These are phyloP conservation scores for Mellivora capensis DNA, from an alignment of 2,113 vertebrate species.

Conservation along the genomic window DNA sequence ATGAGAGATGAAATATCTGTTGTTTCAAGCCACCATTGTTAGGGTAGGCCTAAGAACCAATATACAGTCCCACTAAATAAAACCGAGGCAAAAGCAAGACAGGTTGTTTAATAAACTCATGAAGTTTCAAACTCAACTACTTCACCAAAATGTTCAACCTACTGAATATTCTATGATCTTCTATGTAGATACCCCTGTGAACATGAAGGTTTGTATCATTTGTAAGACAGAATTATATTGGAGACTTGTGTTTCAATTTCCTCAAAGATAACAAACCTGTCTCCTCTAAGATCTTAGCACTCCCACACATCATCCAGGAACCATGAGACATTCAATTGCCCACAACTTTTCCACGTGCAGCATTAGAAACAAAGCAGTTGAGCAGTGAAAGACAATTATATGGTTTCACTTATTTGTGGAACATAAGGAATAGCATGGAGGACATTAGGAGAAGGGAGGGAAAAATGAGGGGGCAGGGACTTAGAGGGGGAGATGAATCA, in stretches of 20 bases:
- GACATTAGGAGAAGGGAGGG: too few species aligned
- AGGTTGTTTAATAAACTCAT: neutral
- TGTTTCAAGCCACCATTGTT: neutral
- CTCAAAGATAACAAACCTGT: neutral
- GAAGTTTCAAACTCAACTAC: neutral
- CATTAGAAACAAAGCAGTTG: conserved; percentile 5
- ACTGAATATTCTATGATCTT: neutral
- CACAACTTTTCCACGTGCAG: neutral
- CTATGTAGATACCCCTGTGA: neutral
- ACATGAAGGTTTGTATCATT: neutral
- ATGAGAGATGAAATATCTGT: neutral
- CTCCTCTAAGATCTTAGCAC: neutral
- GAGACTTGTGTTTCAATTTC: conserved; percentile 21
- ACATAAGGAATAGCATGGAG: too few species aligned
- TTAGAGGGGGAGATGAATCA: too few species aligned
- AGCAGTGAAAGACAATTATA: too few species aligned
- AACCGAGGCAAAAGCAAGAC: neutral
- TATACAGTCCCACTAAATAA: neutral
- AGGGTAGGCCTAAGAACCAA: neutral
- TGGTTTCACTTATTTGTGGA: too few species aligned
- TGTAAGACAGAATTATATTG: neutral
- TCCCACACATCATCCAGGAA: neutral
- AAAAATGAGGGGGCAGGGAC: too few species aligned
- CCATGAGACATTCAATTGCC: conserved; percentile 21
- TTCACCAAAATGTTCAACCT: neutral